phyloP scores from a whole-genome alignment of 1,140 invertebrate species.

The Lanistes nyassanus region DNA sequence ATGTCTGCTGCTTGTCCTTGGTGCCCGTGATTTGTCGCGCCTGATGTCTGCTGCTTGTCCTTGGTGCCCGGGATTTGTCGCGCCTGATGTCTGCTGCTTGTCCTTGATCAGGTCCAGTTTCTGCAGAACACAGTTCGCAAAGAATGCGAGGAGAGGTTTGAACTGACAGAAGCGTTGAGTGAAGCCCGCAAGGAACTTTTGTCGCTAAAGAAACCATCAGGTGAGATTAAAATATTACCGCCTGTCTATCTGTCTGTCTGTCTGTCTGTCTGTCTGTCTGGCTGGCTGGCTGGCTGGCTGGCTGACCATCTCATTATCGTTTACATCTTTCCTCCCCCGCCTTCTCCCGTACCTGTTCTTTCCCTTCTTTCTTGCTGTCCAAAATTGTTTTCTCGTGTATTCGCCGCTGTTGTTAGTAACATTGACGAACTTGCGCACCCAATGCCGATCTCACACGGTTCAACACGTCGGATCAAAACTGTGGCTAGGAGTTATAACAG shows the following conservation, averaged over 20 bases:
- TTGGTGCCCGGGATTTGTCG: slow-evolving; percentile 47
- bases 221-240: slow-evolving; percentile 32
- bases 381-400: no score
- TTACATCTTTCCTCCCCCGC: slow-evolving; percentile 7
- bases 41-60: neutral
- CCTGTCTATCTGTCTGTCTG: neutral
- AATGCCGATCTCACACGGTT: no score
- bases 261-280: neutral
- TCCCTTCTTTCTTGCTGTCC: no score
- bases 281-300: neutral
- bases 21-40: slow-evolving; percentile 3
- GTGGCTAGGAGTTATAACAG: no score
- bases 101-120: slow-evolving; percentile 32
- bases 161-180: slow-evolving; percentile 62
- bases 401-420: no score
- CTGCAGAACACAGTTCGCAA: slow-evolving; percentile 62
- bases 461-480: no score
- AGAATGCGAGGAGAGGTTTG: slow-evolving; percentile 65
- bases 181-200: slow-evolving; percentile 58
- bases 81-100: slow-evolving; percentile 52
- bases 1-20: slow-evolving; percentile 7
- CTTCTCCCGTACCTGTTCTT: neutral
- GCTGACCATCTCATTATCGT: slow-evolving; percentile 7
- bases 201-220: slow-evolving; percentile 54
- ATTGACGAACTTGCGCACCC: no score